Evolutionary conservation across 2,888 invertebrate species (phyloP), one percentile per base, ranked within the genome.

Genomic region (Agrilus biguttatus): DNA sequence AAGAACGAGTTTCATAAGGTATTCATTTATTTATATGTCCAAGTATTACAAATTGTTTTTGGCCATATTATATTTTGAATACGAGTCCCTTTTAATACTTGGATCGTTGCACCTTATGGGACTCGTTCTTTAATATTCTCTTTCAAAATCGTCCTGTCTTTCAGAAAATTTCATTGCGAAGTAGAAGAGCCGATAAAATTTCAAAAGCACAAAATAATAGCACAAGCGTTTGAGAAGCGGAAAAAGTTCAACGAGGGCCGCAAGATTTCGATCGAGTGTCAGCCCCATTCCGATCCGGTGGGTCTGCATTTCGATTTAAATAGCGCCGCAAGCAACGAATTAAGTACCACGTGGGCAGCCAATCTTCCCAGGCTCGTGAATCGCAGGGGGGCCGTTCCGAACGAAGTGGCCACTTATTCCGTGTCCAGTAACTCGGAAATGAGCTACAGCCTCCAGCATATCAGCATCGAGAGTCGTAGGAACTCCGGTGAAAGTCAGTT

Each of bases 271-370:
- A 83, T 93, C 57, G 88, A 86, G 50, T 80, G 91, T 49, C 83
- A 83, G 48, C 87, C 87, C 51, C 83, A 90, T 53, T 87, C 88
- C 48, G 95, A 95, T 70, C 95, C 95, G 8, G 84, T 93, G 8
- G 88, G 86, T 3, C 66, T 88, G 35, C 77, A 80, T 54, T 80
- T 82, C 50, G 80, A 80, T 55, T 55, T 81, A 39, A 83, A 84
- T 58, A 77, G 77, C 39, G 74, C 71, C 8, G 84, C 80, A 41
- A 85, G 86, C 46, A 83, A 83, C 51, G 88, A 89, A 55, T 73
- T 93, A 41, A 90, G 90, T 43, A 89, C 92, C 1, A 86, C 89
- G 1, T 93, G 91, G 88, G 89, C 88, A 35, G 88, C 87, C 42
- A 88, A 89, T 49, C 69, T 95, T 48, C 92, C 92, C 0, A 82